A percentile compares a stretch with the other conserved stretches of the same genome.
Conservation (phyloP, 2,888 invertebrate genomes). For the Macrosiphum euphorbiae region DNA sequence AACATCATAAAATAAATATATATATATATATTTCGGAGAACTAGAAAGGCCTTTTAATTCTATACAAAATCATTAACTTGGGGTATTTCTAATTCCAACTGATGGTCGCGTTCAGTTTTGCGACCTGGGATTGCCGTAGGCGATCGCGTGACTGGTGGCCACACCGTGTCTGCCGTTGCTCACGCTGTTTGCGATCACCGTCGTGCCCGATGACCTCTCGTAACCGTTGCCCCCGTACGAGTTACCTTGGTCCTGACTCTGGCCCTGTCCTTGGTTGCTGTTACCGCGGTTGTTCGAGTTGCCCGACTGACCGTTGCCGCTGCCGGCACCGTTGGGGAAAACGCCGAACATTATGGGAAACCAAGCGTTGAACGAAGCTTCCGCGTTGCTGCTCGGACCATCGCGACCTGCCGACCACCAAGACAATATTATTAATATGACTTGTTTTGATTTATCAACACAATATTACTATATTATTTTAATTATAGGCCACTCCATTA, state of each 20-base stretch:
- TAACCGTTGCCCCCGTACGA: constrained; percentile 65
- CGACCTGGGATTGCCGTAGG: constrained; percentile 73
- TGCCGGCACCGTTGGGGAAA: constrained; percentile 66
- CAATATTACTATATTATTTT: too few species aligned
- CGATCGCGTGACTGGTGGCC: constrained; percentile 81
- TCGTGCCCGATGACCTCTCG: constrained; percentile 70
- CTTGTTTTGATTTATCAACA: too few species aligned
- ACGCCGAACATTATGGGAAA: constrained; percentile 68
- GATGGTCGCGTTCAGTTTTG: neutral
- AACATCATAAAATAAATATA: neutral
- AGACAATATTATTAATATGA: too few species aligned
- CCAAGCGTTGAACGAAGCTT: constrained; percentile 69
- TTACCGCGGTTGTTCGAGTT: constrained; percentile 10
- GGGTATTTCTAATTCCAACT: neutral
- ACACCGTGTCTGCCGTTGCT: constrained; percentile 80
- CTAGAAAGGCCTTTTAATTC: neutral
- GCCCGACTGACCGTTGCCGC: constrained; percentile 39
- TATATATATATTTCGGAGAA: neutral
- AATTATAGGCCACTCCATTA: neutral
- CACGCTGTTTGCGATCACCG: constrained; percentile 81
- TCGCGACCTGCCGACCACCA: constrained; percentile 24
- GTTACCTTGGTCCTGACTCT: constrained; percentile 62
- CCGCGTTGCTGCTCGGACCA: constrained; percentile 64
- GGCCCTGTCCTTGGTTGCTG: constrained; percentile 55
- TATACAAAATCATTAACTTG: too few species aligned